Evolutionary conservation across 1,140 invertebrate genomes (phyloP), one percentile per base, ranked within the genome.

Genomic region (Drosophila eugracilis): DNA sequence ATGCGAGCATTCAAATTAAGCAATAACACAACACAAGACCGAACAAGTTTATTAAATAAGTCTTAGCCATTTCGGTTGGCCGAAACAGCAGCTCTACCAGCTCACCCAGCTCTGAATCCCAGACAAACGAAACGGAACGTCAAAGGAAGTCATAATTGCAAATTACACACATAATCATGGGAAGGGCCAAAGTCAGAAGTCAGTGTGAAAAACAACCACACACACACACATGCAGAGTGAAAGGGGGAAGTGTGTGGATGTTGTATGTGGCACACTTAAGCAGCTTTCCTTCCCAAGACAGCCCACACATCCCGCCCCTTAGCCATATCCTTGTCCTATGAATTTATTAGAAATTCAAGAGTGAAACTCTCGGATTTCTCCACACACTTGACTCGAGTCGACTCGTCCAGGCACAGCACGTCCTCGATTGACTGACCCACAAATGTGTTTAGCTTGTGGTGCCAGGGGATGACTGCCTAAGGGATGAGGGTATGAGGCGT

Each of bases 311-410:
- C n/a, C n/a, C n/a, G n/a, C n/a, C n/a, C n/a, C n/a, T n/a, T n/a
- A n/a, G n/a, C n/a, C 19, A 48, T 5, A 17, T 14, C 28, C 63
- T 17, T 42, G 34, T 15, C 55, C 79, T 60, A 72, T 85, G 71
- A 84, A 85, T 85, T 85, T 85, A 86, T 86, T 86, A 81, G 77
- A 85, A 85, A 86, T 74, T 86, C 81, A 81, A 77, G 81, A 86
- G 81, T 86, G 80, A 85, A 79, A 73, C 75, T 73, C 80, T 76
- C 42, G 66, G 80, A 85, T 84, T 83, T 77, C 34, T 53, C 9
- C 58, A 58, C 73, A 55, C 78, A 4, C 15, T 39, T 10, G 17
- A 19, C 17, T 39, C 34, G 37, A 3, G 7, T 39, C 12, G n/a
- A 50, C 32, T 30, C 59, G 37, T 17, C 36, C 36, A 42, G 5